Percentiles rank a stretch among this genome's conserved stretches.
Conservation (phyloP, 2,888 invertebrate species). For the Acrobasis suavella region DNA sequence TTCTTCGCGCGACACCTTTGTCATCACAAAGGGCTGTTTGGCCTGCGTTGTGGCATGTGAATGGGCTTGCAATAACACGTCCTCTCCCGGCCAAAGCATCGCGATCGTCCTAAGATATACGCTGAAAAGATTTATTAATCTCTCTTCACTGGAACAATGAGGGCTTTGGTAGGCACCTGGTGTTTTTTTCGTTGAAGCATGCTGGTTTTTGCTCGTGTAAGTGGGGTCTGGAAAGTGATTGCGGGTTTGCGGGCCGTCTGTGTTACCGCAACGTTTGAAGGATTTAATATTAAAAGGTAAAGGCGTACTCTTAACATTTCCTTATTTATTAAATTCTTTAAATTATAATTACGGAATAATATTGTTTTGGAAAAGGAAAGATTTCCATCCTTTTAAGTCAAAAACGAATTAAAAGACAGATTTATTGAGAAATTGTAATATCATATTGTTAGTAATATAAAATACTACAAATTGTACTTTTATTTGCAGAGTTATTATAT, state of each 20-base stretch:
- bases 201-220: conserved; percentile 68
- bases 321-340: too few relatives aligned
- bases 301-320: neutral
- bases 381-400: too few relatives aligned
- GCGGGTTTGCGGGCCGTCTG: conserved; percentile 44
- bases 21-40: conserved; percentile 81
- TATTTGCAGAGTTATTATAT: too few relatives aligned
- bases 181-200: conserved; percentile 71
- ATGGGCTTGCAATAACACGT: conserved; percentile 80
- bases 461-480: too few relatives aligned
- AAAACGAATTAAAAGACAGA: too few relatives aligned
- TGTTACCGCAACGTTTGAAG: conserved; percentile 26
- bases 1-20: conserved; percentile 82
- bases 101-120: conserved; percentile 79
- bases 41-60: conserved; percentile 79
- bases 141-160: conserved; percentile 77
- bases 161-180: conserved; percentile 78
- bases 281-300: conserved; percentile 14
- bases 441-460: too few relatives aligned
- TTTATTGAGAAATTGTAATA: too few relatives aligned
- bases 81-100: conserved; percentile 72
- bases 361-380: too few relatives aligned
- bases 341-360: too few relatives aligned
- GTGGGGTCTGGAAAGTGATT: conserved; percentile 56
- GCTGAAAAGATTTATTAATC: conserved; percentile 81